Evolutionary conservation across 1,140 invertebrate genomes (phyloP), one percentile per base, ranked within the genome.

Genomic region (Aphelenchoides fujianensis): DNA sequence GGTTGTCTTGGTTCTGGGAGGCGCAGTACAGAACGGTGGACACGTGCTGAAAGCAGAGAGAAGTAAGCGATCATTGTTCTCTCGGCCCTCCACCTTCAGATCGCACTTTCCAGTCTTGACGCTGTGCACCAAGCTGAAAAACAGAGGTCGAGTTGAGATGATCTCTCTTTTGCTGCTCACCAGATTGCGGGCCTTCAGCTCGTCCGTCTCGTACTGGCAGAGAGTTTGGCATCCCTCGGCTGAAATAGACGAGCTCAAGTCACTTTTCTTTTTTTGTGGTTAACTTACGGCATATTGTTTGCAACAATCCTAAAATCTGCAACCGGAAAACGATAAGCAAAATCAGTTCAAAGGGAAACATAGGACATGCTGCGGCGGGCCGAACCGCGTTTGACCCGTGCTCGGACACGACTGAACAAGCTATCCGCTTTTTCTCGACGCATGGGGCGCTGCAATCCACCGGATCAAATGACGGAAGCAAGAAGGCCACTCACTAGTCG

Each of bases 1-100:
- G 64, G 37, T 79, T 79, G 48, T 79, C 78, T 68, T 80, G 77
- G 59, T 79, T 79, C 62, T 79, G 77, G n/a, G 71, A 75, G 9
- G 77, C 77, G 41, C 77, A 79, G 36, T 80, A 79, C 30, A 79
- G 70, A 52, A 79, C 64, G 9, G 77, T 79, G 37, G 32, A 28
- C 9, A 79, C 76, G 36, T 79, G 76, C 35, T 68, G 41, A 48
- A 48, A 48, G 12, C 41, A 48, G 23, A 48, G 23, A 48, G 23
- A 16, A 16, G 23, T 23, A 48, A 48, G 41, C 23, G 23, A 16
- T 48, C 41, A 48, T 16, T n/a, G n/a, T n/a, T n/a, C n/a, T 48
- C 41, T 48, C 12, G 23, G 12, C 23, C 41, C 12, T 16, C 23
- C 23, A 23, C 37, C 57, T 77, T 79, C 23, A 79, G 54, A 37